Percentiles rank a stretch among this genome's conserved stretches.
Evolutionary conservation across 1,140 invertebrate genomes (phyloP).

Genomic region (Euwallacea fornicatus): DNA sequence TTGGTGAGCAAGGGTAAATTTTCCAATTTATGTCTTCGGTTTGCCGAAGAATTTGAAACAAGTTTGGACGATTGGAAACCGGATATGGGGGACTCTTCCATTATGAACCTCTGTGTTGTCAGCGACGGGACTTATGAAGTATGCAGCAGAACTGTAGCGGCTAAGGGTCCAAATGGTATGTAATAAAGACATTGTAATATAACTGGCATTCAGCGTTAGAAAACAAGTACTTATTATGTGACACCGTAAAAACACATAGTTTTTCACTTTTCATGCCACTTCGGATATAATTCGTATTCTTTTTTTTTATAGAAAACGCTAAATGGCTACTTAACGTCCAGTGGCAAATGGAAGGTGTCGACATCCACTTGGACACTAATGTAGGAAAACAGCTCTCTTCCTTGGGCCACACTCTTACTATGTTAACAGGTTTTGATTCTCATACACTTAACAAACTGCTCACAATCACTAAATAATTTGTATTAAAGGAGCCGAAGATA

Average conservation of each 20-base stretch:
- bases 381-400: constrained; percentile 94
- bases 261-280: background rate
- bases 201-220: no score
- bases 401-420: constrained; percentile 92
- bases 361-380: constrained; percentile 93
- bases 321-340: constrained; percentile 98
- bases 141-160: constrained; percentile 86
- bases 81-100: constrained; percentile 73
- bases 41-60: constrained; percentile 96
- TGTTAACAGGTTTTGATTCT: constrained; percentile 68
- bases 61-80: constrained; percentile 98
- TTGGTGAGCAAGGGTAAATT: constrained; percentile 78
- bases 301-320: constrained; percentile 73
- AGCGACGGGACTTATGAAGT: constrained; percentile 98
- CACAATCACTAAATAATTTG: background rate
- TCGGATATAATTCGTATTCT: background rate
- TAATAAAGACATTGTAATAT: background rate
- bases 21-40: constrained; percentile 85
- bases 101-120: constrained; percentile 95
- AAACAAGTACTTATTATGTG: no score
- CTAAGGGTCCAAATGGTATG: constrained; percentile 68
- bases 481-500: constrained; percentile 68
- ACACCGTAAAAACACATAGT: no score
- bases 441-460: background rate
- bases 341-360: constrained; percentile 99